Evolutionary conservation across 1,140 invertebrate genomes (phyloP), one percentile per base, ranked within the genome.

Genomic region (Periplaneta americana): DNA sequence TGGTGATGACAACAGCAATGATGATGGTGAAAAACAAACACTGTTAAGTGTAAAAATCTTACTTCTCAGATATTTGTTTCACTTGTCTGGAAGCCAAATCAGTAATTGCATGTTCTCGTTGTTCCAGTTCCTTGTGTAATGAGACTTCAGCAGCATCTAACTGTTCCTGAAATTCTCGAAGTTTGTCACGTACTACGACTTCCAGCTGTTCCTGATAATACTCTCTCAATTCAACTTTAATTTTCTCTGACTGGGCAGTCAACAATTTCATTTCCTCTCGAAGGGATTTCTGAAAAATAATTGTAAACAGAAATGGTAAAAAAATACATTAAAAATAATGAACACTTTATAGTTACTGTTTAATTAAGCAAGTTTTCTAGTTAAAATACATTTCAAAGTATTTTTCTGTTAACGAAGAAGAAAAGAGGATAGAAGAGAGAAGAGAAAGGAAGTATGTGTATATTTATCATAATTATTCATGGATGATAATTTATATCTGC

Each of bases 161-260:
- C 86, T 96, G 94, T 10, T 85, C 87, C 86, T 96, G 94, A 85
- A 96, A 96, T 86, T 96, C 94, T 84, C 92, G 91, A 78, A 95
- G 86, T 86, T 96, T 96, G 28, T 90, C 90, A 82, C 92, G 89
- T 5, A 96, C 94, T 4, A 95, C 93, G 74, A 92, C 90, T 81
- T 96, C 94, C 35, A 96, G 88, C 88, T 96, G 95, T 81, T 93
- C 92, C 85, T 96, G 95, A 85, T 96, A 96, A 84, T 94, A 92
- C 32, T 91, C 90, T 84, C 93, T 92, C 15, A 95, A 86, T 82
- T 95, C 93, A 13, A 89, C 87, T 84, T 93, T 93, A 80, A 92
- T 92, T 11, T 91, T 87, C 75, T 95, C 94, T 17, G 94, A 85
- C 77, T 93, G 88, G 82, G 89, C 90, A 79, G 88, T 89, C 31